Evolutionary conservation across 1,140 invertebrate species (phyloP), one percentile per base, ranked within the genome.

Genomic region (Colletes latitarsis): DNA sequence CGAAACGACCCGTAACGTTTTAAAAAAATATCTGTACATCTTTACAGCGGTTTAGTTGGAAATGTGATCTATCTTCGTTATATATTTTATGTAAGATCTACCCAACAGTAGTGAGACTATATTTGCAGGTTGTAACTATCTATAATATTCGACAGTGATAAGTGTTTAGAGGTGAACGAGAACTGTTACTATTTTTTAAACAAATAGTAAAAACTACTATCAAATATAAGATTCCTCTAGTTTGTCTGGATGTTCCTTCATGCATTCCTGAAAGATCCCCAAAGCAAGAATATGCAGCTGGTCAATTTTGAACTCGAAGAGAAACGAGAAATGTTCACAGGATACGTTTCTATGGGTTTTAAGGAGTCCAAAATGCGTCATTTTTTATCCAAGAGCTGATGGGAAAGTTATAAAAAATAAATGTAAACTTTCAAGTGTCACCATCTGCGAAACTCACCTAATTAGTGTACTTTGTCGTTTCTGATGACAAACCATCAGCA

Each of bases 101-200:
- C 30, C 15, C 62, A 74, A 5, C 62, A 67, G 5, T 80, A 74
- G 43, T 14, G 17, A 58, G 62, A 75, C 53, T 58, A 67, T 58
- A 49, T n/a, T n/a, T 60, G 19, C 63, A 58, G 46, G 12, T 75
- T 67, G 63, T 60, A 30, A 52, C 17, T 12, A 67, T 53, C n/a
- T 64, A 46, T 66, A 15, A 75, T 62, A 80, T 68, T 53, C 72
- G 1, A 60, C n/a, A 8, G 14, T 55, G 39, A 64, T 14, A 19
- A 8, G 41, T 19, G 17, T 66, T 15, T 63, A 8, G 6, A 49
- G 46, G 6, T 30, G n/a, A 68, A 53, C 17, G 60, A 55, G 30
- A 71, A 78, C 46, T 49, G 39, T 15, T 77, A 60, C 39, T 19
- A 14, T 39, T 21, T 60, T 52, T 19, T 49, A 17, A 41, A 73